phyloP scores from a whole-genome alignment of 2,113 vertebrate genomes.

The Agapornis roseicollis region DNA sequence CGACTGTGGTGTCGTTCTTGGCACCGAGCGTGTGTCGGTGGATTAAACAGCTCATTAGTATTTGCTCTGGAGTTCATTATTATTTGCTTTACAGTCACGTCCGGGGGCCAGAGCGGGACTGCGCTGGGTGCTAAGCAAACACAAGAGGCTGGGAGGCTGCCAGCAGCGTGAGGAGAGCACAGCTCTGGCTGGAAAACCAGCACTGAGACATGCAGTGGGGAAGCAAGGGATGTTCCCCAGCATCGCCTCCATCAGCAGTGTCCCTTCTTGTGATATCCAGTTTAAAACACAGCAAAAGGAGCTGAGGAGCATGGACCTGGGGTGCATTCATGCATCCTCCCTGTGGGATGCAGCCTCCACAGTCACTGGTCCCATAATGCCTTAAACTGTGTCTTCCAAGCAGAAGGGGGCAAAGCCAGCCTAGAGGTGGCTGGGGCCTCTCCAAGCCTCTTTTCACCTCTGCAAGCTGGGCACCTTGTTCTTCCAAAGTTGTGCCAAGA shows the following conservation, averaged over 20 bases:
- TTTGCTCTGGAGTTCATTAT: constrained; percentile 61
- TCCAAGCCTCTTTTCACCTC: neutral
- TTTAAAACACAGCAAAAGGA: neutral
- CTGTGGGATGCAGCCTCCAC: accelerated
- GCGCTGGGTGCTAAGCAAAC: constrained; percentile 27
- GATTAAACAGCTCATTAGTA: constrained; percentile 63
- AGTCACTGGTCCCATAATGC: neutral
- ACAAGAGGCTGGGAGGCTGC: neutral
- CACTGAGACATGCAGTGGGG: neutral
- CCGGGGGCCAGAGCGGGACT: neutral
- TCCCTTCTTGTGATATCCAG: neutral
- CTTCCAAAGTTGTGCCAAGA: neutral
- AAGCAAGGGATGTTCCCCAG: neutral
- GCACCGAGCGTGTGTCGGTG: neutral
- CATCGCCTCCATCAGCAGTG: accelerated
- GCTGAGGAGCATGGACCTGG: neutral
- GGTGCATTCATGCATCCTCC: too few relatives aligned
- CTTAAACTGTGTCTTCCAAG: neutral
- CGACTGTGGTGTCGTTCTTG: neutral
- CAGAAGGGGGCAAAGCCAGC: neutral
- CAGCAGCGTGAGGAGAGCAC: neutral
- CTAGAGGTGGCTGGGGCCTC: neutral
- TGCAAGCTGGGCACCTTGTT: neutral
- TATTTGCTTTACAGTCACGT: constrained; percentile 56
- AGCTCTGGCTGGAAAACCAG: neutral